Percentiles rank a stretch among this genome's conserved stretches.
phyloP scores from a whole-genome alignment of 2,113 vertebrate genomes.

The Tupaia tana region DNA sequence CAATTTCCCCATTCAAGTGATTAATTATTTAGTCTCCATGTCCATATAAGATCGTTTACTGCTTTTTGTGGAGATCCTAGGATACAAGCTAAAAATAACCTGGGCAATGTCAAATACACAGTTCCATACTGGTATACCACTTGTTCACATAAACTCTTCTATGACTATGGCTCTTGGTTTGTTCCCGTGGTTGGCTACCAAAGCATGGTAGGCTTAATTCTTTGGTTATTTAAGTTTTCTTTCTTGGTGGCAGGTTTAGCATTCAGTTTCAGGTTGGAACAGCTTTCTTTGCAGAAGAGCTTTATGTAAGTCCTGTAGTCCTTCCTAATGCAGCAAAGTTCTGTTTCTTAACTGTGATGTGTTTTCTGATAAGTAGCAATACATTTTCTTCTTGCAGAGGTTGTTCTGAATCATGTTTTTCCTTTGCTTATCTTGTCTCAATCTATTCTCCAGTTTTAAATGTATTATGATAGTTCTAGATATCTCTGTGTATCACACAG shows the following conservation, averaged over 20 bases:
- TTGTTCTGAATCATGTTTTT: not conserved
- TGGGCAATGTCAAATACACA: not conserved
- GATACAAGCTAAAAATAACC: not conserved
- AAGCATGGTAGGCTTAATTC: not conserved
- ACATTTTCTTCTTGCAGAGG: not conserved
- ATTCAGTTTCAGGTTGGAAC: not conserved
- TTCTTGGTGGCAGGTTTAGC: not conserved
- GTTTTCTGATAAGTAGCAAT: constrained; percentile 12
- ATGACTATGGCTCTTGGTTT: not conserved
- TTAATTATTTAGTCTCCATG: not conserved
- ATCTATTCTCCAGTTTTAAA: constrained; percentile 17
- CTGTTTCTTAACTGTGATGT: not conserved
- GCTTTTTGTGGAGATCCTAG: constrained; percentile 6
- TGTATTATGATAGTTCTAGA: not conserved
- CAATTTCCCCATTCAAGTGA: not conserved
- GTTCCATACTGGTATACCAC: not conserved
- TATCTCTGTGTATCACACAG: not conserved
- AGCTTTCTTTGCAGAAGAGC: not conserved
- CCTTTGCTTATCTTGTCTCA: not conserved
- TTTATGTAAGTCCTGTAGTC: not conserved
- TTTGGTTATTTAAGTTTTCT: constrained; percentile 3
- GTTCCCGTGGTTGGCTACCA: not conserved
- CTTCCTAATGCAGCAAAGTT: not conserved
- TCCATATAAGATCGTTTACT: not conserved
- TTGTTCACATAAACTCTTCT: not conserved